A percentile compares a stretch with the other conserved stretches of the same genome.
Evolutionary conservation across 1,140 invertebrate species (phyloP).

Genomic region (Euglossa dilemma): DNA sequence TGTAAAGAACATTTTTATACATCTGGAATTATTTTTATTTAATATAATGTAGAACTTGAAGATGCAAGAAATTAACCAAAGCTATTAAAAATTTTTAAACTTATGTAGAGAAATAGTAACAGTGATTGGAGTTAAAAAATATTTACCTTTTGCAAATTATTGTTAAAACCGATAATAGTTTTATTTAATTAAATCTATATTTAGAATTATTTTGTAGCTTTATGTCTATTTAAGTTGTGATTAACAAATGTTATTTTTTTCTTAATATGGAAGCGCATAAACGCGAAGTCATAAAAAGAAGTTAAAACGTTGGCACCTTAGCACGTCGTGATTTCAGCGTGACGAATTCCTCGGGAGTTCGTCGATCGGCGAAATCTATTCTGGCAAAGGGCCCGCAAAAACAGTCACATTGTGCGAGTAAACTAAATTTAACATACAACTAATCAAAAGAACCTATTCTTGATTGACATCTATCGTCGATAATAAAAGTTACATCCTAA

Average conservation of each 20-base stretch:
- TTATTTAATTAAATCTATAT: neutral
- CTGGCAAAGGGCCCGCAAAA: constrained; percentile 62
- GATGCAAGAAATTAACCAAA: neutral
- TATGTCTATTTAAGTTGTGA: neutral
- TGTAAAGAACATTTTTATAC: neutral
- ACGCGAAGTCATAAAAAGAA: neutral
- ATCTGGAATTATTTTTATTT: neutral
- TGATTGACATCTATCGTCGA: constrained; percentile 58
- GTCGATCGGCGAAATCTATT: constrained; percentile 58
- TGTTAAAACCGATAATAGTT: neutral
- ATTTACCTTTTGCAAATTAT: neutral
- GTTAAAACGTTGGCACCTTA: constrained; percentile 13
- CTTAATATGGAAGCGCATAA: neutral
- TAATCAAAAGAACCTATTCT: constrained; percentile 61
- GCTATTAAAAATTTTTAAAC: neutral
- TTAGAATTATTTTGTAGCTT: neutral
- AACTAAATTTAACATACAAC: constrained; percentile 69
- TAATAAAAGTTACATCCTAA: neutral
- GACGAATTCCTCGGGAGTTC: constrained; percentile 58
- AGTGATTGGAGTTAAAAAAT: neutral
- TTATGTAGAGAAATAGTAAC: neutral
- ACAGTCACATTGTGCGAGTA: constrained; percentile 54
- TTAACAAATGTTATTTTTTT: neutral
- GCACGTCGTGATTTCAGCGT: constrained; percentile 29
- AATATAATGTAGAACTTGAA: neutral